Conservation (phyloP, 1,140 invertebrate species). For the Drosophila albomicans region DNA sequence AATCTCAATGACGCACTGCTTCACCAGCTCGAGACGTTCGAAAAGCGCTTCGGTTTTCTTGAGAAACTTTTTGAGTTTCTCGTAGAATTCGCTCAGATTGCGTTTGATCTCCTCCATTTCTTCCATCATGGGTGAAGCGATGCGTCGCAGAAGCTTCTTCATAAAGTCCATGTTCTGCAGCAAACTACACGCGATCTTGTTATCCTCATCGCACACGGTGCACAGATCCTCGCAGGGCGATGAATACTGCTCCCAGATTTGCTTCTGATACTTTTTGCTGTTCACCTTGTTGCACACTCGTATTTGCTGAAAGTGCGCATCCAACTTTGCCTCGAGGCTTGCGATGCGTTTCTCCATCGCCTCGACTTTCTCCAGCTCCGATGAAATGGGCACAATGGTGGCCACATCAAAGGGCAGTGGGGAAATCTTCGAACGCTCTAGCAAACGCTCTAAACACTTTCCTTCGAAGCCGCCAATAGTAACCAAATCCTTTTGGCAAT, state of each 20-base stretch:
- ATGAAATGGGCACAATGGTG: slow-evolving; percentile 55
- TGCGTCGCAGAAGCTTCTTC: slow-evolving; percentile 71
- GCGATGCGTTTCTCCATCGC: slow-evolving; percentile 61
- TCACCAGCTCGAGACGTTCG: slow-evolving; percentile 62
- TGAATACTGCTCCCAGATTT: slow-evolving; percentile 55
- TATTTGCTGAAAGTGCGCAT: slow-evolving; percentile 71
- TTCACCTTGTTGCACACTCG: slow-evolving; percentile 65
- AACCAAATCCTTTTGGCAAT: slow-evolving; percentile 69
- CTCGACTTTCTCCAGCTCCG: slow-evolving; percentile 58
- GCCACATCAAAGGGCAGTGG: slow-evolving; percentile 67
- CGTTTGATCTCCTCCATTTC: slow-evolving; percentile 49
- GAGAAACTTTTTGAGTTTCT: slow-evolving; percentile 50
- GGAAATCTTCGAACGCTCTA: slow-evolving; percentile 57
- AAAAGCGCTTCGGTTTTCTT: slow-evolving; percentile 54
- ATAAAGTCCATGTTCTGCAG: slow-evolving; percentile 71
- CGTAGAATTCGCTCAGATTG: slow-evolving; percentile 55
- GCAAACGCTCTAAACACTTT: slow-evolving; percentile 59
- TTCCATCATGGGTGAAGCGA: slow-evolving; percentile 65
- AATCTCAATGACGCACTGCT: slow-evolving; percentile 73
- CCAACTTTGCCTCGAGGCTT: slow-evolving; percentile 55
- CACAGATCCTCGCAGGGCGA: slow-evolving; percentile 74
- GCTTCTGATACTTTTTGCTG: slow-evolving; percentile 40
- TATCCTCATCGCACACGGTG: slow-evolving; percentile 73
- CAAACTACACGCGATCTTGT: slow-evolving; percentile 71
- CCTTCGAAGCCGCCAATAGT: slow-evolving; percentile 63